These are phyloP conservation scores for Rugalucina vietnamica DNA, from an alignment of 2,888 invertebrate species.

Conservation along the genomic window DNA sequence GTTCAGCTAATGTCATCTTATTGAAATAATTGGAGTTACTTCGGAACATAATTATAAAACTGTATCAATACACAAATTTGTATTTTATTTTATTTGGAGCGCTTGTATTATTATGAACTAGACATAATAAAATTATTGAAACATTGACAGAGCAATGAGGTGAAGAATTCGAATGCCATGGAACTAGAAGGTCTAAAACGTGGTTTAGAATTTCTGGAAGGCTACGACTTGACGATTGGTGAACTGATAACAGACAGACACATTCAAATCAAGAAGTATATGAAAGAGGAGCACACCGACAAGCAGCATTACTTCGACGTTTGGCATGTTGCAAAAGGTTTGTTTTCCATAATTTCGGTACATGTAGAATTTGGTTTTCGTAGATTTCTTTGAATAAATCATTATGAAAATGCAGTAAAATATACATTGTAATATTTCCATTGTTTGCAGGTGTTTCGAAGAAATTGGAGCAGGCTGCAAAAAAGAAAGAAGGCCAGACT, in stretches of 20 bases:
- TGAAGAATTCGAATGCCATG: background rate
- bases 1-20: too few relatives aligned
- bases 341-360: background rate
- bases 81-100: too few relatives aligned
- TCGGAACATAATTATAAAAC: too few relatives aligned
- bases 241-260: conserved; percentile 32
- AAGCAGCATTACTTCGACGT: conserved; percentile 37
- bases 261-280: conserved; percentile 23
- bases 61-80: too few relatives aligned
- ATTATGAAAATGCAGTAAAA: background rate
- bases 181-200: background rate
- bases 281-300: conserved; percentile 28
- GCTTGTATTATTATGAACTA: too few relatives aligned
- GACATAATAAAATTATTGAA: too few relatives aligned
- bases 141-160: conserved; percentile 1
- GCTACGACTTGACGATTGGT: background rate
- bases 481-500: background rate
- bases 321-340: conserved; percentile 48
- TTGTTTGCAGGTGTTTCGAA: background rate
- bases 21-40: too few relatives aligned
- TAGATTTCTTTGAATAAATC: background rate
- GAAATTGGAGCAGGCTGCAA: background rate
- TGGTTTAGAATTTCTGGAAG: background rate
- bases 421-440: background rate
- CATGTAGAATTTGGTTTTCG: too few relatives aligned